These are phyloP conservation scores for Zoanthus sansibaricus DNA, from an alignment of 92 coral and sea anemone species.

Conservation along the genomic window DNA sequence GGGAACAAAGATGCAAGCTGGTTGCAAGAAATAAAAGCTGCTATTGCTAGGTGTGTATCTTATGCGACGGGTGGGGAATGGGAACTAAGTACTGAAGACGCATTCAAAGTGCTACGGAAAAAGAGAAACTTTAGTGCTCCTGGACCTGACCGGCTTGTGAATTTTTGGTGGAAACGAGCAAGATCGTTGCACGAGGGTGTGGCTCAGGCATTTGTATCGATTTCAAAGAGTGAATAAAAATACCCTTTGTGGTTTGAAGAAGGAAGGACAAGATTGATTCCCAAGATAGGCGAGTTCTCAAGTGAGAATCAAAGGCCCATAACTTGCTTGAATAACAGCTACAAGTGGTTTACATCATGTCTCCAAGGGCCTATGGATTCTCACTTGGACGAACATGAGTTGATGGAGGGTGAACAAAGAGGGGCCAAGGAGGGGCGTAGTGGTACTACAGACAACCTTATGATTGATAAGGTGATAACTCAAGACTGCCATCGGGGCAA, in stretches of 20 bases:
- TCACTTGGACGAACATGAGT: constrained; percentile 43
- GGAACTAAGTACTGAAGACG: neutral
- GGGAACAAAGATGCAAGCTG: neutral
- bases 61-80: neutral
- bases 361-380: constrained; percentile 52
- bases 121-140: too few relatives aligned
- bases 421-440: constrained; percentile 61
- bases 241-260: neutral
- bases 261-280: neutral
- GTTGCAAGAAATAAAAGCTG: neutral
- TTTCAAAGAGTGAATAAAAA: neutral
- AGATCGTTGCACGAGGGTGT: neutral
- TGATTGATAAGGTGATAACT: constrained; percentile 68
- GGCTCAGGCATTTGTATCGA: neutral
- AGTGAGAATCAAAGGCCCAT: constrained; percentile 74
- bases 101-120: neutral
- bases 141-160: neutral
- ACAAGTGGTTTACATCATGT: constrained; percentile 70
- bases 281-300: neutral
- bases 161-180: neutral
- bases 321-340: constrained; percentile 64
- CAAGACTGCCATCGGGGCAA: constrained; percentile 10
- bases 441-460: constrained; percentile 66
- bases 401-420: constrained; percentile 62
- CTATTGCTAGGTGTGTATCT: neutral